Evolutionary conservation across 2,113 vertebrate species (phyloP), one percentile per base, ranked within the genome.

Genomic region (Indri indri): DNA sequence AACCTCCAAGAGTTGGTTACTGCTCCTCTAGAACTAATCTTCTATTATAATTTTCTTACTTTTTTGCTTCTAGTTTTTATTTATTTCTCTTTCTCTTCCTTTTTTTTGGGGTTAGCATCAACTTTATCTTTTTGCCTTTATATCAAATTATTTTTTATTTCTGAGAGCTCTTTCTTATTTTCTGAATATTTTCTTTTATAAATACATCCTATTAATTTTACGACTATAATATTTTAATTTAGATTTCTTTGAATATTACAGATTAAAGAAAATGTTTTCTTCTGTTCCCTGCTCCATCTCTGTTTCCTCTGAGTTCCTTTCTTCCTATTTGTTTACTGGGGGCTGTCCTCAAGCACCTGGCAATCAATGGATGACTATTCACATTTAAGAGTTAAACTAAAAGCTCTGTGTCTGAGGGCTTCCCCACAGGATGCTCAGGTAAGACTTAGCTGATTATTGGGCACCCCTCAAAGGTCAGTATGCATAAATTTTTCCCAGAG

Each of bases 41-140:
- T 47, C 22, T 65, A 22, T 57, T 57, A 57, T 57, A 25, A 59
- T 80, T 94, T 86, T 73, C 13, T 59, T 68, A 3, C 9, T 25
- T 25, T 87, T 81, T 80, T 90, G 20, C 4, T 70, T 20, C 50
- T 81, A 9, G 12, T 65, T 94, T 96, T 88, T 61, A 10, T 61
- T 73, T 87, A 30, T 86, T 83, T 87, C 52, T 91, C 42, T 79
- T 83, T 61, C 47, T 47, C 94, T 76, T 77, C 59, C 11, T 91
- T 91, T 88, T 42, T 65, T n/a, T n/a, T n/a, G n/a, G 52, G 27
- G 14, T 94, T 92, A 94, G 40, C 18, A 81, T 85, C 77, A 91
- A 65, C 30, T 42, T 90, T 90, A 52, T 74, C 50, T 80, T 66
- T 45, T 8, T 63, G 84, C 3, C 42, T 71, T 68, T 80, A 63